Evolutionary conservation across 2,888 invertebrate species (phyloP), one percentile per base, ranked within the genome.

Genomic region (Bembecia ichneumoniformis): DNA sequence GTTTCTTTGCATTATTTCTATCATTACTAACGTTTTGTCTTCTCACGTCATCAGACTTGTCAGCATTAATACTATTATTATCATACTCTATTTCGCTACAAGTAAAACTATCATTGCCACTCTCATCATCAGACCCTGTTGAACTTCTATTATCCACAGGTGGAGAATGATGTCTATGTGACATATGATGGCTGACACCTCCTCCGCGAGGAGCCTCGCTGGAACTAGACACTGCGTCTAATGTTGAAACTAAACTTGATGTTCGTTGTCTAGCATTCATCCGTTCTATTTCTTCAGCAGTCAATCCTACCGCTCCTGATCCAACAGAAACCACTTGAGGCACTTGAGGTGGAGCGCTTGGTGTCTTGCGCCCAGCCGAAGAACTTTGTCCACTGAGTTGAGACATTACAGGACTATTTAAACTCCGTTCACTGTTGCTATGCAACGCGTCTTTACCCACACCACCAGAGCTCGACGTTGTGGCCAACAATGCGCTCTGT

Each of bases 81-180:
- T 97, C 97, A 74, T 97, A 97, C 77, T 98, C 98, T 71, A 97
- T 97, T 87, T 98, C 98, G 0, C 98, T 98, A 83, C 98, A 98
- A 10, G 98, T 98, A 84, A 98, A 98, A 62, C 97, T 97, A 73
- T 98, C 98, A 80, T 98, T 97, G 57, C 93, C 93, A 78, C 97
- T 97, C 74, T 97, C 97, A 63, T 97, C 95, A 9, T 97, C 95
- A 7, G 94, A 94, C 3, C 84, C 87, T 0, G 93, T 93, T 9
- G 94, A 94, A 64, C 94, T 92, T 64, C 93, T 90, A 60, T 94
- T 91, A 62, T 92, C 92, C 15, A 92, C 90, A 40, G 92, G 92
- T 13, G 93, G 92, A 20, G 92, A 92, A 69, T 93, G 93, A 60
- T 91, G 92, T 59, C 93, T 89, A 60, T 93, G 92, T 1, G 91